Evolutionary conservation across 2,888 invertebrate species (phyloP), one percentile per base, ranked within the genome.

Genomic region (Strigamia transsilvanica): DNA sequence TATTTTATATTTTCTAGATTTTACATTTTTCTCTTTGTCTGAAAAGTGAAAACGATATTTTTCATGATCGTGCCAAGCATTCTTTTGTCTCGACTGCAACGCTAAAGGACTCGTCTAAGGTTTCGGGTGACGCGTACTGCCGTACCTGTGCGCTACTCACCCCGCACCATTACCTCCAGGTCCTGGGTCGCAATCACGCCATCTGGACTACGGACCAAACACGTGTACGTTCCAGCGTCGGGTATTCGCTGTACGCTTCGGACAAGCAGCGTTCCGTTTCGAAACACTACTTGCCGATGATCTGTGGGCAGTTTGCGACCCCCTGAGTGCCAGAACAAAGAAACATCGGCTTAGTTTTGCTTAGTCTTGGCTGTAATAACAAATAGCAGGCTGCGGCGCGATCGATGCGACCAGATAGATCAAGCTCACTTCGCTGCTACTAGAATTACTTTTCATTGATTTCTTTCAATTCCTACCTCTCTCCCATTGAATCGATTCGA

Each of bases 401-500:
- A 78, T 78, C 78, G 78, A 78, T 78, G 13, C 9, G 32, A 32
- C 10, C 9, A 78, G 18, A 78, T 21, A 78, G 18, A 78, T 21
- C 79, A 12, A 18, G 21, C 12, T 12, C 15, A 3, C 27, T 27
- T 27, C 27, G 2, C 27, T 27, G 27, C 27, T 27, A 79, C 79
- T 41, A 2, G 38, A 79, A 38, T 38, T 79, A 42, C 38, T 79
- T 79, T 79, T 79, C 34, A 79, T 41, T 41, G 79, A 79, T 79
- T 79, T 42, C 3, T 23, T n/a, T 18, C 66, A 7, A 2, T 21
- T 66, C 83, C 84, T 84, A 88, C 88, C 88, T 87, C 86, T 86
- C 56, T 85, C 86, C 88, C 88, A 88, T 15, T 86, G 85, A 46
- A 88, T 86, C 10, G 85, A 84, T 61, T 86, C 85, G n/a, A 88